phyloP scores from a whole-genome alignment of 2,797 vertebrate species.

The Enteromius trimaculatus region DNA sequence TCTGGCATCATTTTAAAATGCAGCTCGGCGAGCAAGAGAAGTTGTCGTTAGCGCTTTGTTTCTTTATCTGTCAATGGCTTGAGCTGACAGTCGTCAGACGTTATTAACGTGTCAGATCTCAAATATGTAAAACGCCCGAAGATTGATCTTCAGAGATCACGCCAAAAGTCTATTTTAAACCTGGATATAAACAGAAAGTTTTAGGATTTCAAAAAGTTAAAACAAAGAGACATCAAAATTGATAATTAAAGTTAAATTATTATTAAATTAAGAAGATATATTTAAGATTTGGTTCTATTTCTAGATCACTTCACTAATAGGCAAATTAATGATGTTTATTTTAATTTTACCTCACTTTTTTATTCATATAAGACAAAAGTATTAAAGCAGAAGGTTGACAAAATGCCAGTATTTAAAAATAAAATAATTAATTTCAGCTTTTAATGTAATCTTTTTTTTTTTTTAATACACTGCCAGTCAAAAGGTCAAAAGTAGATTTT shows the following conservation, averaged over 20 bases:
- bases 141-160: constrained; percentile 43
- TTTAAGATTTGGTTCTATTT: neutral
- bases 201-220: neutral
- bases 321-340: neutral
- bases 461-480: neutral
- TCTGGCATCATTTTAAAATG: constrained; percentile 57
- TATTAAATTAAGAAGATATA: constrained; percentile 1
- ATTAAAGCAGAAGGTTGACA: neutral
- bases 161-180: constrained; percentile 49
- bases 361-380: neutral
- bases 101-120: constrained; percentile 46
- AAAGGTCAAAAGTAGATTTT: neutral
- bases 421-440: neutral
- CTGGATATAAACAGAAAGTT: neutral
- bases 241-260: neutral
- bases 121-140: neutral
- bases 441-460: neutral
- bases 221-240: neutral
- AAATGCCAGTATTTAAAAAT: neutral
- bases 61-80: constrained; percentile 72
- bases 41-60: constrained; percentile 70
- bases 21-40: constrained; percentile 66
- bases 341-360: neutral
- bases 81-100: constrained; percentile 49
- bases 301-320: neutral